These are phyloP conservation scores for Nothoprocta perdicaria DNA, from an alignment of 2,113 vertebrate species.

Conservation along the genomic window DNA sequence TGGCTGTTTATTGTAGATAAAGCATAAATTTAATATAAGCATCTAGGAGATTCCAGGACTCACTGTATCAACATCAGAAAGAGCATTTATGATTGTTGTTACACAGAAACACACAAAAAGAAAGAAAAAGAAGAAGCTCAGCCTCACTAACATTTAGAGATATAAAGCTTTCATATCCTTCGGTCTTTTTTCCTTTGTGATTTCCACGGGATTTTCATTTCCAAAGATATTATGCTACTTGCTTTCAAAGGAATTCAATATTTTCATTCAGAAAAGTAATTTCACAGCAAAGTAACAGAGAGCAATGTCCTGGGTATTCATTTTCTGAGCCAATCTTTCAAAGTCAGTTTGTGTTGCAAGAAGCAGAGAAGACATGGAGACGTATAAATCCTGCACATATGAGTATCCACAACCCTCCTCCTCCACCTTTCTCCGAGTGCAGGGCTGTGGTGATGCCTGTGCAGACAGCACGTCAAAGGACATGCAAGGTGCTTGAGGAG, in stretches of 20 bases:
- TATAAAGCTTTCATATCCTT: conserved; percentile 74
- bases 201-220: conserved; percentile 79
- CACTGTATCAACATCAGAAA: conserved; percentile 67
- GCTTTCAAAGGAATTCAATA: conserved; percentile 83
- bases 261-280: conserved; percentile 83
- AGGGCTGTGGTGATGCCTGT: conserved; percentile 31
- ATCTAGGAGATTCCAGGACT: conserved; percentile 64
- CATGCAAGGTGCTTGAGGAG: not conserved
- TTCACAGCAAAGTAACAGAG: conserved; percentile 79
- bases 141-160: conserved; percentile 74
- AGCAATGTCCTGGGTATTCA: conserved; percentile 76
- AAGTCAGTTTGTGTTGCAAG: conserved; percentile 73
- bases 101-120: conserved; percentile 26
- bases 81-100: conserved; percentile 70
- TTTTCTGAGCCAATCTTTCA: conserved; percentile 77
- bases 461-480: conserved; percentile 51
- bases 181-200: conserved; percentile 78
- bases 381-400: conserved; percentile 47
- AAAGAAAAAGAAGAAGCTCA: conserved; percentile 53
- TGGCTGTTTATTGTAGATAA: conserved; percentile 63
- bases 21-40: conserved; percentile 64
- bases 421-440: not conserved
- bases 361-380: conserved; percentile 58
- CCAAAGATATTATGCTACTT: conserved; percentile 77
- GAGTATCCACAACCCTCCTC: conserved; percentile 41